Percentiles rank a stretch among this genome's conserved stretches.
Evolutionary conservation across 2,113 vertebrate species (phyloP).

Genomic region (Daphoenositta chrysoptera): DNA sequence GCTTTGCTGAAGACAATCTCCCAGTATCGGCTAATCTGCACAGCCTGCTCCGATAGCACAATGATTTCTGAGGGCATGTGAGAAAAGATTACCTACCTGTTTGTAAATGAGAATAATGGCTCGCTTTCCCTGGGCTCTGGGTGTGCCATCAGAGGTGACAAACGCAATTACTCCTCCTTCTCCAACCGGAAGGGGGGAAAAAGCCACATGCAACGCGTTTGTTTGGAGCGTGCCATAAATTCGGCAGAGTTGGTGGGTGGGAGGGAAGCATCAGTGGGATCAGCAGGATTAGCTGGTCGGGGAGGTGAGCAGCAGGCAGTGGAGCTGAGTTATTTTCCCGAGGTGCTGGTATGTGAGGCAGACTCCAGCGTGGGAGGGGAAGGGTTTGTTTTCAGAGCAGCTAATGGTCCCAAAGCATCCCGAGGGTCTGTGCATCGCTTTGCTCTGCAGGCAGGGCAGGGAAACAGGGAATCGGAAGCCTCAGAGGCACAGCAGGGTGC

Average conservation of each 20-base stretch:
- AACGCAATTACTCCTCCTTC: slow-evolving; percentile 34
- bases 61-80: slow-evolving; percentile 41
- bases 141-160: not conserved
- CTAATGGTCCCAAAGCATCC: not conserved
- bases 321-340: not conserved
- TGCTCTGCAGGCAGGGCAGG: not conserved
- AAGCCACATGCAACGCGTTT: not conserved
- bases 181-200: not conserved
- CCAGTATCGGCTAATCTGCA: slow-evolving; percentile 43
- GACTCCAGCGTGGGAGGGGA: not conserved
- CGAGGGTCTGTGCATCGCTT: not conserved
- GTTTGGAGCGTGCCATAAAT: not conserved
- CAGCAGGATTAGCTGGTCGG: not conserved
- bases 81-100: slow-evolving; percentile 55
- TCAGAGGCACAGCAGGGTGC: not conserved
- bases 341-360: not conserved
- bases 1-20: slow-evolving; percentile 57
- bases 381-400: slow-evolving; percentile 30
- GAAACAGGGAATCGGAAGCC: not conserved
- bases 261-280: not conserved
- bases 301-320: not conserved
- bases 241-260: not conserved
- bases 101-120: slow-evolving; percentile 60
- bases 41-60: slow-evolving; percentile 31
- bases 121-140: slow-evolving; percentile 21